Conservation (phyloP, 2,797 vertebrate genomes). For the Poeciliopsis gracilis region DNA sequence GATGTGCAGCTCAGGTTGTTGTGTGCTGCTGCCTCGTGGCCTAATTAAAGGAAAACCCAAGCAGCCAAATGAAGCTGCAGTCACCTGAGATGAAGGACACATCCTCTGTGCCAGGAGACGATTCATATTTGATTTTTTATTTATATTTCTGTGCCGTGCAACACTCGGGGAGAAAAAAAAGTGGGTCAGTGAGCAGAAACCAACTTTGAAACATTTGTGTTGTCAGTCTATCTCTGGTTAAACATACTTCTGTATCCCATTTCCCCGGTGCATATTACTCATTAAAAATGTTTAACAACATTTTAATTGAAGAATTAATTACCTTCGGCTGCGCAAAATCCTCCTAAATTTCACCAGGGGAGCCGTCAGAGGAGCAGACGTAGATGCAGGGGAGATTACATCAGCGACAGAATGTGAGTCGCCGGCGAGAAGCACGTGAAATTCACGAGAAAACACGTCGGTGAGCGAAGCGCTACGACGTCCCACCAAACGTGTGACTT, state of each 20-base stretch:
- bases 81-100: constrained; percentile 86
- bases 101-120: constrained; percentile 75
- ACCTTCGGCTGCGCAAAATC: constrained; percentile 85
- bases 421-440: constrained; percentile 50
- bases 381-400: constrained; percentile 69
- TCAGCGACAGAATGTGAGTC: constrained; percentile 67
- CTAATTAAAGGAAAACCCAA: constrained; percentile 76
- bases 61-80: constrained; percentile 75
- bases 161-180: constrained; percentile 67
- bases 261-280: constrained; percentile 83
- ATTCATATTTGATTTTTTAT: constrained; percentile 79
- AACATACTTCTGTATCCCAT: constrained; percentile 84
- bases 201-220: constrained; percentile 80
- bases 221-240: constrained; percentile 81
- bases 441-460: constrained; percentile 62
- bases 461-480: constrained; percentile 58
- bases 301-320: constrained; percentile 92
- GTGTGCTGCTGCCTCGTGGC: constrained; percentile 75
- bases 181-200: constrained; percentile 82
- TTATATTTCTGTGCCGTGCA: constrained; percentile 73
- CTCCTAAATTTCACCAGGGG: constrained; percentile 85
- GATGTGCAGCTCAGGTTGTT: constrained; percentile 70
- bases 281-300: constrained; percentile 92
- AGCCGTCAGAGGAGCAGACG: constrained; percentile 75
- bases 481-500: constrained; percentile 55